Percentiles rank a stretch among this genome's conserved stretches.
Conservation (phyloP, 2,888 invertebrate species). For the Chrysina gloriosa region DNA sequence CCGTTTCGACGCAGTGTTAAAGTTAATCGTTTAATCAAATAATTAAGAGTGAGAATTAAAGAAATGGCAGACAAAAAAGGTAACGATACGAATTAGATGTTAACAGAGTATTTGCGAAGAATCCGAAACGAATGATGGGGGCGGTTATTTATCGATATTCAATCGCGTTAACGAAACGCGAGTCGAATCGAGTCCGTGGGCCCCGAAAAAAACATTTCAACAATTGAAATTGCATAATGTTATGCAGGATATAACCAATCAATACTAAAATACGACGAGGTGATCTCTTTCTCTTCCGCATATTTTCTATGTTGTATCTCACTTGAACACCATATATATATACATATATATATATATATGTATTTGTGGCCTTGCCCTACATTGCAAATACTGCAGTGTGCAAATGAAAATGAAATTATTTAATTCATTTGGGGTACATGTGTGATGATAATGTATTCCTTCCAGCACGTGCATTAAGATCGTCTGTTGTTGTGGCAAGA, state of each 20-base stretch:
- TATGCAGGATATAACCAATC: slow-evolving; percentile 64
- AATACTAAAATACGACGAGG: slow-evolving; percentile 61
- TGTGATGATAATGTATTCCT: slow-evolving; percentile 65
- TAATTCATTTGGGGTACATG: slow-evolving; percentile 56
- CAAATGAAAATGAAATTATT: slow-evolving; percentile 55
- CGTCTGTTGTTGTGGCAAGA: slow-evolving; percentile 56
- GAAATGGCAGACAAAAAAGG: slow-evolving; percentile 58
- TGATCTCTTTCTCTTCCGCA: slow-evolving; percentile 61
- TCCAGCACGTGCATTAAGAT: slow-evolving; percentile 63
- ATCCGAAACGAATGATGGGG: slow-evolving; percentile 22
- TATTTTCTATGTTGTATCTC: slow-evolving; percentile 61
- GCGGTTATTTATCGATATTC: slow-evolving; percentile 33
- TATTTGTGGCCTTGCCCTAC: slow-evolving; percentile 64
- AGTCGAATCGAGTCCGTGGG: slow-evolving; percentile 1
- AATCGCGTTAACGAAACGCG: slow-evolving; percentile 25
- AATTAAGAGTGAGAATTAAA: slow-evolving; percentile 38
- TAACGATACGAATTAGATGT: slow-evolving; percentile 48
- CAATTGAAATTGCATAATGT: slow-evolving; percentile 57
- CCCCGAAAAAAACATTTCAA: slow-evolving; percentile 28
- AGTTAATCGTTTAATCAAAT: slow-evolving; percentile 31
- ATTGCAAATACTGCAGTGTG: slow-evolving; percentile 62
- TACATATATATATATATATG: slow-evolving; percentile 22
- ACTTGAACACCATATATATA: slow-evolving; percentile 56
- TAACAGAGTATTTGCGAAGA: slow-evolving; percentile 18
- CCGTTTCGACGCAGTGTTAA: slow-evolving; percentile 28